These are phyloP conservation scores for Momotus momota DNA, from an alignment of 2,797 vertebrate genomes.

Conservation along the genomic window DNA sequence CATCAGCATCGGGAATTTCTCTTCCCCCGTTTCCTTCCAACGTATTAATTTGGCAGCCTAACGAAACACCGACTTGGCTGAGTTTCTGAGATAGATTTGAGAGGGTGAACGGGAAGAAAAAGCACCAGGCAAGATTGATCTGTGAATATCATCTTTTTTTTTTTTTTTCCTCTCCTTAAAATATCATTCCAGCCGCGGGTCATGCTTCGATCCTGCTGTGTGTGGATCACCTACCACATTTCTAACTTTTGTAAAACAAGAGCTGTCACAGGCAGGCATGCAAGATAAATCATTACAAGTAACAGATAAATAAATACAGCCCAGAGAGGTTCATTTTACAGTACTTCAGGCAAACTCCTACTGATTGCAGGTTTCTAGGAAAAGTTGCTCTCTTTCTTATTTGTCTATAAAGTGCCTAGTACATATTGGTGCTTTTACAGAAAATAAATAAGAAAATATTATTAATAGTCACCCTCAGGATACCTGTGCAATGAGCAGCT, in stretches of 20 bases:
- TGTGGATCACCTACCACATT: background rate
- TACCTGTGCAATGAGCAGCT: background rate
- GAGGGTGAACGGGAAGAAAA: background rate
- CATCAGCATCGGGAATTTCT: background rate
- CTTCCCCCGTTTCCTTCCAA: background rate
- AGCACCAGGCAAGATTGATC: background rate
- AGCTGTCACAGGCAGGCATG: background rate
- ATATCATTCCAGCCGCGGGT: background rate
- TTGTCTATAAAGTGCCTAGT: slow-evolving; percentile 27
- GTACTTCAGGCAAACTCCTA: background rate
- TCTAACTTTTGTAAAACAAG: slow-evolving; percentile 10
- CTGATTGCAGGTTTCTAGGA: background rate
- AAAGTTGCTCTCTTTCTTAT: background rate
- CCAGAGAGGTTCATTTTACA: background rate
- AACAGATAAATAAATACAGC: slow-evolving; percentile 20
- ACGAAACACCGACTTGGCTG: background rate
- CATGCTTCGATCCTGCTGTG: background rate
- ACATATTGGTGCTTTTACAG: background rate
- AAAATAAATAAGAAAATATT: background rate
- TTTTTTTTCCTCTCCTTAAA: background rate
- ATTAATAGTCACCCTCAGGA: background rate
- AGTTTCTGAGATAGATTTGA: background rate
- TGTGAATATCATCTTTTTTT: fast-evolving
- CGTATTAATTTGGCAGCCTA: background rate
- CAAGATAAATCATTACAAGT: slow-evolving; percentile 23